Conservation (phyloP, 2,113 vertebrate genomes). For the Chaenocephalus aceratus region DNA sequence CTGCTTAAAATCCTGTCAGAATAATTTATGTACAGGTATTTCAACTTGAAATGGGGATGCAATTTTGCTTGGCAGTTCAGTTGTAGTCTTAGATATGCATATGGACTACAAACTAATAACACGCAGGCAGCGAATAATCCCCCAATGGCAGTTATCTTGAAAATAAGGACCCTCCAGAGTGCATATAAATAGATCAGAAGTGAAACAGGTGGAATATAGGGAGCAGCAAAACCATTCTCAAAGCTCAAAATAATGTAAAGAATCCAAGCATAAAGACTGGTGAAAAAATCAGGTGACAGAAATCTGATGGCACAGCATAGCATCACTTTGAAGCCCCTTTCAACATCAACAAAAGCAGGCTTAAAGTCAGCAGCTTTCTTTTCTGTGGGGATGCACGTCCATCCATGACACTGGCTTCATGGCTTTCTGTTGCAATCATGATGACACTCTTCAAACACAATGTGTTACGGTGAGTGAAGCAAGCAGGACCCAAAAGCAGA, state of each 20-base stretch:
- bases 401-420: neutral
- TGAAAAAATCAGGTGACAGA: constrained; percentile 21
- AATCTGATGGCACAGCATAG: constrained; percentile 29
- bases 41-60: neutral
- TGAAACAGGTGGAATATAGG: constrained; percentile 1
- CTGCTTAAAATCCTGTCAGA: neutral
- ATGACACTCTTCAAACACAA: neutral
- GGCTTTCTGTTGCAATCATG: neutral
- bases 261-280: constrained; percentile 14
- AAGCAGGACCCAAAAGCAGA: too few relatives aligned
- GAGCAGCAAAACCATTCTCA: neutral
- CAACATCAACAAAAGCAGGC: constrained; percentile 30
- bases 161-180: neutral
- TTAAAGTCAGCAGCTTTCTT: constrained; percentile 31
- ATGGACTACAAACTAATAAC: constrained; percentile 9
- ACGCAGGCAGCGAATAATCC: neutral
- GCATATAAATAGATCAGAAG: neutral
- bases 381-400: neutral
- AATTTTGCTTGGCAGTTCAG: neutral
- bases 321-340: constrained; percentile 34
- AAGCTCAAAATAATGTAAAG: neutral
- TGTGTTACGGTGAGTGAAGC: too few relatives aligned
- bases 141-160: neutral
- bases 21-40: neutral
- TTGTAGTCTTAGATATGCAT: neutral